A percentile compares a stretch with the other conserved stretches of the same genome.
Evolutionary conservation across 2,113 vertebrate species (phyloP).

Genomic region (Crotalus helleri): DNA sequence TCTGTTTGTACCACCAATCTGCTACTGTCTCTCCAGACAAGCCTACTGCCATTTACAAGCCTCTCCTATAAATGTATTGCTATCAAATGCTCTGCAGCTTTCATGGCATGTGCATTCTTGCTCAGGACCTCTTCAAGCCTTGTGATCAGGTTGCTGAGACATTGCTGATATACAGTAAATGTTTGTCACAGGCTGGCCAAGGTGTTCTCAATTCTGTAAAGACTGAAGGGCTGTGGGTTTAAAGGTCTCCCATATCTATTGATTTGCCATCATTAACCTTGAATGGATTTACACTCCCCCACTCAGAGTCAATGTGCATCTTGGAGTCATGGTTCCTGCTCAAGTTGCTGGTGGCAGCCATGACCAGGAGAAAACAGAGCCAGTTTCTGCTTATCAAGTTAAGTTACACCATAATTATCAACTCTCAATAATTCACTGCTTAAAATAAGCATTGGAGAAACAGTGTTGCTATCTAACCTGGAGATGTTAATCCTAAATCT

Average conservation of each 20-base stretch:
- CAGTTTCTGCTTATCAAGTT: neutral
- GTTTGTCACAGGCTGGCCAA: neutral
- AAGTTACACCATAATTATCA: neutral
- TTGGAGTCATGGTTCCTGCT: neutral
- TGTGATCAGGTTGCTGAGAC: neutral
- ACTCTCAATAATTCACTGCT: neutral
- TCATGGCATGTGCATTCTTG: neutral
- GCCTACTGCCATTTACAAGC: neutral
- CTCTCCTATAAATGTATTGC: neutral
- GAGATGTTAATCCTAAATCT: neutral
- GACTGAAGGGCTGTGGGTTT: neutral
- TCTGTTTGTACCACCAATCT: neutral
- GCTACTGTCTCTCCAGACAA: neutral
- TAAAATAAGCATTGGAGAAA: neutral
- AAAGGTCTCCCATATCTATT: neutral
- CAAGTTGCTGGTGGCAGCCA: neutral
- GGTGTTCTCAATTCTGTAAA: neutral
- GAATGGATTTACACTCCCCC: neutral
- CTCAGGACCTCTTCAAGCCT: neutral
- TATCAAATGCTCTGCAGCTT: neutral
- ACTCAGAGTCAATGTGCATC: neutral
- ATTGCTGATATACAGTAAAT: neutral
- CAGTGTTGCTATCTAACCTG: neutral
- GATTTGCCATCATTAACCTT: neutral
- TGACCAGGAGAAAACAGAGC: neutral